Evolutionary conservation across 2,113 vertebrate species (phyloP).

Genomic region (Cololabis saira): DNA sequence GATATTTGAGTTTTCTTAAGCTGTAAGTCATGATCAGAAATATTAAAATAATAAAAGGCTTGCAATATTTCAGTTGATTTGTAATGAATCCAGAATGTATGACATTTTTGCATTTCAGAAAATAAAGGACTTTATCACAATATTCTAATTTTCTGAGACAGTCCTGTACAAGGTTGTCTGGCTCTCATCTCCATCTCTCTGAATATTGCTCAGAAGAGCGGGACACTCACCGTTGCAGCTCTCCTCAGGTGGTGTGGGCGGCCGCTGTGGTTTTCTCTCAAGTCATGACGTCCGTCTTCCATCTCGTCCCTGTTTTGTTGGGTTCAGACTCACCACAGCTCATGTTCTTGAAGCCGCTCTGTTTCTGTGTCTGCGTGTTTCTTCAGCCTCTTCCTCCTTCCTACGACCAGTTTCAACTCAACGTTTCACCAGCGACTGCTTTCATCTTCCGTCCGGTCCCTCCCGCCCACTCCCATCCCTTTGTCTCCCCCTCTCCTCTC

Average conservation of each 20-base stretch:
- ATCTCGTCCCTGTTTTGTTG: conserved; percentile 9
- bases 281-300: conserved; percentile 16
- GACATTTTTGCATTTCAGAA: no score
- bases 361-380: conserved; percentile 19
- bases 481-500: conserved; percentile 21
- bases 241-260: conserved; percentile 1
- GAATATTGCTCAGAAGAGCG: not conserved
- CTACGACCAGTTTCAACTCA: conserved; percentile 28
- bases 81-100: no score
- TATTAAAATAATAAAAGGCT: no score
- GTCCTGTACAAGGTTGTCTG: not conserved
- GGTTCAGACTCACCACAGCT: conserved; percentile 1
- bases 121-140: no score
- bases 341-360: conserved; percentile 20
- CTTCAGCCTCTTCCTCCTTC: conserved; percentile 25
- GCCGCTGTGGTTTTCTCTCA: conserved; percentile 7
- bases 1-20: no score
- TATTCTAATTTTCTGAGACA: no score
- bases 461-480: conserved; percentile 51
- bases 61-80: no score
- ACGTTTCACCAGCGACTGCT: conserved; percentile 38
- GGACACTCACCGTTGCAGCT: conserved; percentile 47
- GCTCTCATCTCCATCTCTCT: not conserved
- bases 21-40: no score
- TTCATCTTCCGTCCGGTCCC: conserved; percentile 76